A percentile compares a stretch with the other conserved stretches of the same genome.
phyloP scores from a whole-genome alignment of 1,140 invertebrate species.

The Bombus polaris region DNA sequence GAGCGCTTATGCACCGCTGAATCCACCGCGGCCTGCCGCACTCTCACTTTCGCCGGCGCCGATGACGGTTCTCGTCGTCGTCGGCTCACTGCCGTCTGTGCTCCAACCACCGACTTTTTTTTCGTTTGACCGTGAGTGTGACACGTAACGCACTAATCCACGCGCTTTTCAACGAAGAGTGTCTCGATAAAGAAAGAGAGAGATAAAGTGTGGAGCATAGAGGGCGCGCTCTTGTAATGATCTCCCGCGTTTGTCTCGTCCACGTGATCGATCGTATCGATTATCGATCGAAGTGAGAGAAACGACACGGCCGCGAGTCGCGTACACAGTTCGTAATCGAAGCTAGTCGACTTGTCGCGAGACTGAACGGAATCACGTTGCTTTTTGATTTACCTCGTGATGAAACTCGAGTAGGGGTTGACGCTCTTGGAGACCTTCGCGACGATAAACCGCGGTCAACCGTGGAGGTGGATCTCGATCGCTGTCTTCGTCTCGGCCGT shows the following conservation, averaged over 20 bases:
- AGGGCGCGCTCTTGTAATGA: not conserved
- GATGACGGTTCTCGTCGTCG: slow-evolving; percentile 75
- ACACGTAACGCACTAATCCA: slow-evolving; percentile 22
- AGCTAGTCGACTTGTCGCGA: not conserved
- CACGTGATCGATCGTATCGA: slow-evolving; percentile 25
- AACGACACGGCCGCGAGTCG: not conserved
- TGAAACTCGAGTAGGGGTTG: slow-evolving; percentile 54
- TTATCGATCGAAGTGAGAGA: slow-evolving; percentile 13
- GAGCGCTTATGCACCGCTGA: slow-evolving; percentile 64
- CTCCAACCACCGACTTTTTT: slow-evolving; percentile 48
- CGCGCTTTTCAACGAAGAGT: slow-evolving; percentile 15
- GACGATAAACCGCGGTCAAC: slow-evolving; percentile 49
- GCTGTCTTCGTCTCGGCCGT: slow-evolving; percentile 31
- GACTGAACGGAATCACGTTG: slow-evolving; percentile 18
- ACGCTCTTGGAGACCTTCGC: slow-evolving; percentile 56
- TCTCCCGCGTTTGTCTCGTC: slow-evolving; percentile 24
- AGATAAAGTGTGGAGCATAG: not conserved
- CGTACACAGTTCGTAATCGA: not conserved
- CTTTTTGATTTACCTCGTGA: slow-evolving; percentile 43
- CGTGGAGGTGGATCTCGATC: slow-evolving; percentile 45
- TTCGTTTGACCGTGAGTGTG: slow-evolving; percentile 20
- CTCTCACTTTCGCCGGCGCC: slow-evolving; percentile 80
- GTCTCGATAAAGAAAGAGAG: not conserved
- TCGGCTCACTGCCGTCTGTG: slow-evolving; percentile 64
- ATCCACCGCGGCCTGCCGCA: slow-evolving; percentile 65